A percentile compares a stretch with the other conserved stretches of the same genome.
Evolutionary conservation across 1,140 invertebrate species (phyloP).

Genomic region (Drosophila gunungcola): DNA sequence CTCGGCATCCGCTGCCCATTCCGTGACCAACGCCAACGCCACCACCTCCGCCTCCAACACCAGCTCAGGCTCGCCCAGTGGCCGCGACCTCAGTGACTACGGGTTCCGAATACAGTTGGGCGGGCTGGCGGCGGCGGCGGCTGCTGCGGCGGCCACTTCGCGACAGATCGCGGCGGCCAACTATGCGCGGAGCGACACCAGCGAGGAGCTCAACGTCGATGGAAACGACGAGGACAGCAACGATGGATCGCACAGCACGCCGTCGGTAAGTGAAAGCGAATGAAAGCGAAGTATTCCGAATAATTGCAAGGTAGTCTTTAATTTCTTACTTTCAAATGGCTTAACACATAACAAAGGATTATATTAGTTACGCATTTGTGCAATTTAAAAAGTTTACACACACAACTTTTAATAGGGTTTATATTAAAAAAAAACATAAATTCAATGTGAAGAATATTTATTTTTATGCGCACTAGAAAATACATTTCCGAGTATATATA

Average conservation of each 20-base stretch:
- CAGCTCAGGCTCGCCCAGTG: conserved; percentile 53
- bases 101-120: conserved; percentile 84
- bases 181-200: conserved; percentile 84
- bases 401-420: no score
- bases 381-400: no score
- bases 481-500: no score
- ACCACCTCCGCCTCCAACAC: conserved; percentile 50
- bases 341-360: no score
- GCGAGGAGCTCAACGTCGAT: conserved; percentile 83
- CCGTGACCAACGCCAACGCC: conserved; percentile 40
- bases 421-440: no score
- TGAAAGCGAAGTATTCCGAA: no score
- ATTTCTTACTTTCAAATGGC: no score
- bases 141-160: conserved; percentile 78
- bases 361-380: no score
- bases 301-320: no score
- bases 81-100: conserved; percentile 82
- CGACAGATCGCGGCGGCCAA: conserved; percentile 78
- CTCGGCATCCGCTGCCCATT: conserved; percentile 18
- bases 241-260: conserved; percentile 77
- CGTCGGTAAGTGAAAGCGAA: conserved; percentile 72
- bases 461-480: no score
- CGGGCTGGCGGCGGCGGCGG: conserved; percentile 78
- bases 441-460: no score
- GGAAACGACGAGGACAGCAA: conserved; percentile 84